A percentile compares a stretch with the other conserved stretches of the same genome.
Conservation (phyloP, 2,113 vertebrate species). For the Podiceps cristatus region DNA sequence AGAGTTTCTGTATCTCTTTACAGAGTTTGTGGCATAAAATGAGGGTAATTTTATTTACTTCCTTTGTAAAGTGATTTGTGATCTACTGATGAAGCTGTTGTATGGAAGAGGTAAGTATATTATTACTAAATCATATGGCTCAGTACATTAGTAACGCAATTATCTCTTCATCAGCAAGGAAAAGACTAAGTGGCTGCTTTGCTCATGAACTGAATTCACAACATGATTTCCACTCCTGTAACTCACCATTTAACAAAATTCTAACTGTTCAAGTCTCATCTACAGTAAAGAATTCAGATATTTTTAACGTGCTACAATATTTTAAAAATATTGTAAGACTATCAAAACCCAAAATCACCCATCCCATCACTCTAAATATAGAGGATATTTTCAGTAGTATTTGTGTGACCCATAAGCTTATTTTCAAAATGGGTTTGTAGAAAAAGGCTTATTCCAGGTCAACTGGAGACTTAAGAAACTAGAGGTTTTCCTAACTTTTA, state of each 20-base stretch:
- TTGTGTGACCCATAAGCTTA: rapidly evolving
- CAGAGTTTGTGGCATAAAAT: not conserved
- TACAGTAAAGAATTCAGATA: not conserved
- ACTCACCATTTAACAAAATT: not conserved
- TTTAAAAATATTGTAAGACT: not conserved
- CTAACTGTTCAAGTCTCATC: not conserved
- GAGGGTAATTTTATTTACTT: not conserved
- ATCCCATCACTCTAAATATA: not conserved
- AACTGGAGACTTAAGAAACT: not conserved
- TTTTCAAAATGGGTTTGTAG: not conserved
- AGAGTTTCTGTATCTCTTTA: not conserved
- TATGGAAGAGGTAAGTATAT: not conserved
- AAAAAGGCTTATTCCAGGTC: not conserved
- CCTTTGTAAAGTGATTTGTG: not conserved
- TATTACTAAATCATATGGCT: not conserved
- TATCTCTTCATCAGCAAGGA: not conserved
- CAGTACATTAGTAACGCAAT: not conserved
- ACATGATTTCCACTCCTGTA: not conserved
- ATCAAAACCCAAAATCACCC: not conserved
- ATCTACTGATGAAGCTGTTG: not conserved
- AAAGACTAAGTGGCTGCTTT: not conserved
- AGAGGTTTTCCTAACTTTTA: not conserved
- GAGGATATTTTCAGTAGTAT: not conserved
- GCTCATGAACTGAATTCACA: not conserved
- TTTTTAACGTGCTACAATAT: not conserved